These are phyloP conservation scores for Arothron firmamentum DNA, from an alignment of 2,113 vertebrate genomes.

Conservation along the genomic window DNA sequence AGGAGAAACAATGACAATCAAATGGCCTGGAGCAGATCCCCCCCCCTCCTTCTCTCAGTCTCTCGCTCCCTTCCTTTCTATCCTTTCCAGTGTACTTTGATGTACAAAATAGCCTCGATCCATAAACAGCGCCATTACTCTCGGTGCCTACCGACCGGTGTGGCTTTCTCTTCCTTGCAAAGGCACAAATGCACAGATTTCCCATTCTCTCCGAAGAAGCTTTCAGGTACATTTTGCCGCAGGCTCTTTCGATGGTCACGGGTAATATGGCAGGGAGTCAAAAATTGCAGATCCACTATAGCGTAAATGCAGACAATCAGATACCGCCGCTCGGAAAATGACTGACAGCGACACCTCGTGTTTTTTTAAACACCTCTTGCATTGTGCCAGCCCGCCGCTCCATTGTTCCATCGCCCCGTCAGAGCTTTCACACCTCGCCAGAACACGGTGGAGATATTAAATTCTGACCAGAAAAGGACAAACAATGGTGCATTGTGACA, in stretches of 20 bases:
- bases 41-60: constrained; percentile 33
- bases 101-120: constrained; percentile 72
- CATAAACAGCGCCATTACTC: constrained; percentile 72
- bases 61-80: constrained; percentile 22
- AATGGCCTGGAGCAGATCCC: constrained; percentile 65
- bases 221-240: constrained; percentile 53
- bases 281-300: constrained; percentile 33
- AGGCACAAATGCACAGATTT: constrained; percentile 9
- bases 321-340: constrained; percentile 33
- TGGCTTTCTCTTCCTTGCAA: constrained; percentile 24
- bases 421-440: constrained; percentile 44
- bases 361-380: constrained; percentile 29
- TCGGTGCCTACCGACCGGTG: constrained; percentile 56
- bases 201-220: constrained; percentile 42
- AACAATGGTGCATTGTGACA: constrained; percentile 2
- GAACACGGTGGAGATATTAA: constrained; percentile 28
- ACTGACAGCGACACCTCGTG: constrained; percentile 48
- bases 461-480: constrained; percentile 6
- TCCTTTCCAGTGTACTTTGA: constrained; percentile 70
- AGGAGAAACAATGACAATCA: constrained; percentile 72
- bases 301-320: constrained; percentile 22
- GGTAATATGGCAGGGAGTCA: constrained; percentile 45
- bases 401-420: constrained; percentile 57
- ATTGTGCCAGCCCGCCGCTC: constrained; percentile 31
- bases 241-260: constrained; percentile 43